Conservation (phyloP, 2,797 vertebrate species). For the Tragelaphus eurycerus region DNA sequence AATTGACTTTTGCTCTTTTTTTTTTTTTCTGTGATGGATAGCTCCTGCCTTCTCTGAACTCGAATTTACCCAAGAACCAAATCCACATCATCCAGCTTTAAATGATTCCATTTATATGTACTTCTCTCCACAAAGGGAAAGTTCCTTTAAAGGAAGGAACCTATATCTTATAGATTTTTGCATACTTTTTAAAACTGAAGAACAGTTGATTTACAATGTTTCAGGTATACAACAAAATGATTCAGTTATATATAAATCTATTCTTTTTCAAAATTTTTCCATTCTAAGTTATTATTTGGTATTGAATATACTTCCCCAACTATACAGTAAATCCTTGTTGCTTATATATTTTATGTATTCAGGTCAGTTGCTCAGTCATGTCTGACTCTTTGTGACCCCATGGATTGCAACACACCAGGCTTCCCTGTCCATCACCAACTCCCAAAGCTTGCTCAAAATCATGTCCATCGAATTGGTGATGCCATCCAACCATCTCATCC, state of each 20-base stretch:
- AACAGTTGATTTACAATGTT: neutral
- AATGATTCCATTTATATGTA: neutral
- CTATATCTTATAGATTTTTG: neutral
- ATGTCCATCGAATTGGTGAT: neutral
- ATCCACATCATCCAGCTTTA: neutral
- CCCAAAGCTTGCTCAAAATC: neutral
- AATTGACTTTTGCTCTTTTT: neutral
- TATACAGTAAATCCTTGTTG: neutral
- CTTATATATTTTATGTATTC: neutral
- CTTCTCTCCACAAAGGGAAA: neutral
- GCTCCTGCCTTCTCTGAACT: neutral
- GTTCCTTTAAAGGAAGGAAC: neutral
- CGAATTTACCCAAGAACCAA: neutral
- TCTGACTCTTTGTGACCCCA: neutral
- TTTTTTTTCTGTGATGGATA: neutral
- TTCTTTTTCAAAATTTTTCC: neutral
- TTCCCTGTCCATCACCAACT: neutral
- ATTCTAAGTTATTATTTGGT: neutral
- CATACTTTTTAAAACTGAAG: neutral
- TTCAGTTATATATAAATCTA: neutral
- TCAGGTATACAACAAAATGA: neutral
- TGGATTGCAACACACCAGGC: neutral
- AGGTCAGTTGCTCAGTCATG: neutral
- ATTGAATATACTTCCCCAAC: neutral
- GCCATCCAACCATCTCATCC: neutral